Evolutionary conservation across 64 coral and sea anemone species (phyloP).

Genomic region (Pocillopora damicornis): DNA sequence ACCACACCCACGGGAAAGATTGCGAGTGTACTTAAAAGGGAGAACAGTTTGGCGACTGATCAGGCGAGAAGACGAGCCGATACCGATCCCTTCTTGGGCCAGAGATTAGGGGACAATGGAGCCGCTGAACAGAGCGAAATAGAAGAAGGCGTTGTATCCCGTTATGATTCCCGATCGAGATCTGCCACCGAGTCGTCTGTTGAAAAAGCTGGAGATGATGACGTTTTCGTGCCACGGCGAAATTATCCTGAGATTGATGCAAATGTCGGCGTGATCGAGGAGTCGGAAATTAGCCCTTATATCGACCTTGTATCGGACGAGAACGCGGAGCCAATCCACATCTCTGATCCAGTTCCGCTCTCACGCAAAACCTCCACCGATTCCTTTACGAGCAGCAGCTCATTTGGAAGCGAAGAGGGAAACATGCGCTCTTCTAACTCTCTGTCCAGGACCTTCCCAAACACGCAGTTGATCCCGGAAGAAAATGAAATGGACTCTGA

Average conservation of each 20-base stretch:
- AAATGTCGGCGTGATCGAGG: neutral
- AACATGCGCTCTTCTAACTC: neutral
- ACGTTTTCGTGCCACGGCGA: neutral
- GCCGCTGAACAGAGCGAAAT: neutral
- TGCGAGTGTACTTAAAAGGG: neutral
- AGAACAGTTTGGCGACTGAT: neutral
- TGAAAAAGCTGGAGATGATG: conserved; percentile 7
- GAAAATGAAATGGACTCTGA: conserved; percentile 36
- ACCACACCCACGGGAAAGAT: neutral
- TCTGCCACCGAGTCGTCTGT: conserved; percentile 6
- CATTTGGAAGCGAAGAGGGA: conserved; percentile 24
- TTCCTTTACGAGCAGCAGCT: neutral
- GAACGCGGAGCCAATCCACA: conserved; percentile 49
- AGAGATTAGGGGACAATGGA: neutral
- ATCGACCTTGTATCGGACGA: conserved; percentile 44
- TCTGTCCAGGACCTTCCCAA: neutral
- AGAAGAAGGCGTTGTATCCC: neutral
- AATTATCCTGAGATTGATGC: neutral
- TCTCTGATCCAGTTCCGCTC: conserved; percentile 38
- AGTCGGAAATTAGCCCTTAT: conserved; percentile 9
- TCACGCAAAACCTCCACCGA: conserved; percentile 15
- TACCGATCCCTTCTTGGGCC: neutral
- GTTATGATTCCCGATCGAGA: neutral
- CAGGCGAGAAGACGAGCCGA: neutral
- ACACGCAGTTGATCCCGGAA: conserved; percentile 9